A percentile compares a stretch with the other conserved stretches of the same genome.
phyloP scores from a whole-genome alignment of 2,797 vertebrate genomes.

The Gymnoscopelus braueri region DNA sequence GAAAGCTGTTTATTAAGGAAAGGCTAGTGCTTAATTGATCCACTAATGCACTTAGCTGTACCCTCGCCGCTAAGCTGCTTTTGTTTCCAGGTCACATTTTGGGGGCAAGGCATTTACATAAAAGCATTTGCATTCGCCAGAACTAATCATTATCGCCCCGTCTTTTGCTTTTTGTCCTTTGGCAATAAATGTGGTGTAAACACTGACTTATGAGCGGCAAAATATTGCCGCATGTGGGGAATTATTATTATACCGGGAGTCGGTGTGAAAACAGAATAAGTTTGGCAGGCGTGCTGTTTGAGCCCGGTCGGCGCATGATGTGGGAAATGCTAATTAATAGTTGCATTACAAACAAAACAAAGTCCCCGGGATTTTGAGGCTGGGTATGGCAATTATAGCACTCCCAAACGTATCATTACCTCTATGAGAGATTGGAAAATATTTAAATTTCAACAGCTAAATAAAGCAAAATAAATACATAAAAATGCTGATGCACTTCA shows the following conservation, averaged over 20 bases:
- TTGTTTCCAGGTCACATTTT: slow-evolving; percentile 99
- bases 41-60: slow-evolving; percentile 94
- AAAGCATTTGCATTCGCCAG: slow-evolving; percentile 90
- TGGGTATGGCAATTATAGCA: not conserved
- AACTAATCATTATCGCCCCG: slow-evolving; percentile 93
- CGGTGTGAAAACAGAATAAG: slow-evolving; percentile 63
- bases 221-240: slow-evolving; percentile 90
- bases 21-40: slow-evolving; percentile 98
- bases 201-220: slow-evolving; percentile 85
- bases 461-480: too few species aligned
- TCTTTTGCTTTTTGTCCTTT: slow-evolving; percentile 90
- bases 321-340: slow-evolving; percentile 66
- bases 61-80: slow-evolving; percentile 92
- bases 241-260: slow-evolving; percentile 78
- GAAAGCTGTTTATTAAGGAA: slow-evolving; percentile 86
- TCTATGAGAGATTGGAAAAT: not conserved
- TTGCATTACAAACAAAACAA: slow-evolving; percentile 67
- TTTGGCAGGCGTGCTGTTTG: slow-evolving; percentile 69
- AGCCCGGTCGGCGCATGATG: slow-evolving; percentile 48
- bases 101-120: slow-evolving; percentile 92
- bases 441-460: too few species aligned
- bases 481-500: too few species aligned
- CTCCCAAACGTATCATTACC: not conserved
- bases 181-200: slow-evolving; percentile 88
- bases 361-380: slow-evolving; percentile 40